Conservation (phyloP, 2,888 invertebrate species). For the Priocnemis perturbator region DNA sequence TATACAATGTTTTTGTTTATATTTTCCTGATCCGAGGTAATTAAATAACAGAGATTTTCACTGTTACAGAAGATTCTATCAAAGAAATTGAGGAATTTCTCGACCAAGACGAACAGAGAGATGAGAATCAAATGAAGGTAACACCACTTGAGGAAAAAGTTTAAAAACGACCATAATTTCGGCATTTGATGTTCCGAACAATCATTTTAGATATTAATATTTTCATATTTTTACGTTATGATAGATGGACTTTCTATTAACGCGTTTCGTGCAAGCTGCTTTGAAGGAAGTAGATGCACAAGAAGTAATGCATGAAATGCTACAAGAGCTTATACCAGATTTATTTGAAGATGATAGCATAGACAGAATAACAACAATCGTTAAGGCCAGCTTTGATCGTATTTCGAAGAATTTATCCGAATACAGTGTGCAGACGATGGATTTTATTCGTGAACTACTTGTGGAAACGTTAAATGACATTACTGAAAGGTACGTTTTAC, state of each 20-base stretch:
- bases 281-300: constrained; percentile 24
- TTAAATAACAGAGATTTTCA: background rate
- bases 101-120: too few relatives aligned
- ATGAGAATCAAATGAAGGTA: background rate
- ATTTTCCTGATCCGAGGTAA: background rate
- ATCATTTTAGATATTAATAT: constrained; percentile 18
- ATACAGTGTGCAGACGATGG: constrained; percentile 30
- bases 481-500: constrained; percentile 33
- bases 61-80: constrained; percentile 1
- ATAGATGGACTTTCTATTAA: background rate
- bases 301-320: constrained; percentile 32
- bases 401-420: constrained; percentile 37
- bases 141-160: background rate
- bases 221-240: background rate
- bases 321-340: constrained; percentile 40
- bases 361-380: constrained; percentile 39
- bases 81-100: background rate
- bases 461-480: constrained; percentile 46
- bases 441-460: constrained; percentile 34
- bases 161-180: too few relatives aligned
- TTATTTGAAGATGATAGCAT: constrained; percentile 32
- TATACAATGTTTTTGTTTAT: too few relatives aligned
- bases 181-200: too few relatives aligned
- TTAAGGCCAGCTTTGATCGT: constrained; percentile 42
- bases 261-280: constrained; percentile 2